phyloP scores from a whole-genome alignment of 2,888 invertebrate species.

The Scaptomyza cyrtandrae region DNA sequence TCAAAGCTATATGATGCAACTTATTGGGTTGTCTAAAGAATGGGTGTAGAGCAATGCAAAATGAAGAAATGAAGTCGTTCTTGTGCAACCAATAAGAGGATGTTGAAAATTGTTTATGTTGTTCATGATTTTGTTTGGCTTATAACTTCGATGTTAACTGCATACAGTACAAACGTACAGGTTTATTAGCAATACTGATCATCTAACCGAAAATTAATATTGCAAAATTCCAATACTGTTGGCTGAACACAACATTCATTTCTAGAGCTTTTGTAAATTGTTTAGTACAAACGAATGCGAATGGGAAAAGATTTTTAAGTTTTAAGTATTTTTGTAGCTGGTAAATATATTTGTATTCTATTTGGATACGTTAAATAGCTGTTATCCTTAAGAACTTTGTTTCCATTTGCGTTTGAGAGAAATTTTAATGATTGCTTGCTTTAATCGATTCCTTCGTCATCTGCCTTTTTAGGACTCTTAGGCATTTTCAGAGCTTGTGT shows the following conservation, averaged over 20 bases:
- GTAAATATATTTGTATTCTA: slow-evolving; percentile 1
- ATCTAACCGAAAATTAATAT: neutral
- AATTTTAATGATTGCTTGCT: slow-evolving; percentile 23
- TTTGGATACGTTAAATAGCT: neutral
- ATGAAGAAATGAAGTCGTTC: neutral
- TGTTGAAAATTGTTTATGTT: neutral
- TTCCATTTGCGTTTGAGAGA: slow-evolving; percentile 6
- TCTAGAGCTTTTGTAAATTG: neutral
- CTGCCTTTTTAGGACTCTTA: neutral
- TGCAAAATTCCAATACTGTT: too few relatives aligned
- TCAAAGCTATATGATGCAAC: neutral
- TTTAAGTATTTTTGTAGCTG: neutral
- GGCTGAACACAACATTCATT: neutral
- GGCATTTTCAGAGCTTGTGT: slow-evolving; percentile 33
- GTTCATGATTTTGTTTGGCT: neutral
- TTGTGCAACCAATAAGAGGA: neutral
- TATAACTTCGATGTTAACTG: neutral
- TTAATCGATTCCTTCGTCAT: neutral
- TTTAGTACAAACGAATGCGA: neutral
- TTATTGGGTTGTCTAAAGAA: neutral
- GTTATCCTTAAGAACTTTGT: slow-evolving; percentile 1
- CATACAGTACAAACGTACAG: neutral
- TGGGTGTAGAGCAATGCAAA: neutral
- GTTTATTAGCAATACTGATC: neutral
- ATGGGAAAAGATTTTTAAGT: neutral